A percentile compares a stretch with the other conserved stretches of the same genome.
These are phyloP conservation scores for Phasianus colchicus DNA, from an alignment of 2,113 vertebrate genomes.

Conservation along the genomic window DNA sequence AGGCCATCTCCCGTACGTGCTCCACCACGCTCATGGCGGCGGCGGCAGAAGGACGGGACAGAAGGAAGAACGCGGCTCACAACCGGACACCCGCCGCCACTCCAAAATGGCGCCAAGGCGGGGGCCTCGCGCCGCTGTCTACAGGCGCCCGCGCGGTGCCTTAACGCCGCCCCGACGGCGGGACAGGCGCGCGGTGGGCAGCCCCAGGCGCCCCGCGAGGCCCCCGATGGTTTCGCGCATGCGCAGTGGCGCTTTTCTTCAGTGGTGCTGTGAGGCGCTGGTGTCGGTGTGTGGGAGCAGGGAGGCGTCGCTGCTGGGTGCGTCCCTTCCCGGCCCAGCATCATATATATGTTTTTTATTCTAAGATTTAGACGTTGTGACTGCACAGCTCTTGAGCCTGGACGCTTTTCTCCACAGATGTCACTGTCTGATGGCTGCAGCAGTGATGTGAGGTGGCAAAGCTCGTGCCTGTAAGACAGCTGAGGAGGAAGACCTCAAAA, in stretches of 20 bases:
- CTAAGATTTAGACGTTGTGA: fast-evolving
- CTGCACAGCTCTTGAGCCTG: fast-evolving
- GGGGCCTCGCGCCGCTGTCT: background rate
- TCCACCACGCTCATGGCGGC: conserved; percentile 90
- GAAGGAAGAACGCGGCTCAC: background rate
- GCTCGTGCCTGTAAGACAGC: background rate
- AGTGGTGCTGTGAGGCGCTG: fast-evolving
- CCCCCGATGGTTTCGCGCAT: background rate
- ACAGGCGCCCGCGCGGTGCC: background rate
- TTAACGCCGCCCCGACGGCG: background rate
- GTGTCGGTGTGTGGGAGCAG: fast-evolving
- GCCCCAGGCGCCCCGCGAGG: background rate
- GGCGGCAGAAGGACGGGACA: background rate
- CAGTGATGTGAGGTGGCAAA: fast-evolving
- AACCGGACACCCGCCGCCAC: background rate
- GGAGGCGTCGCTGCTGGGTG: too few species aligned
- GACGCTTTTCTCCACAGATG: background rate
- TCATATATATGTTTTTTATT: fast-evolving
- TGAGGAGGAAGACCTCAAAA: background rate
- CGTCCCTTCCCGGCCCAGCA: fast-evolving
- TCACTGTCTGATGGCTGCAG: fast-evolving
- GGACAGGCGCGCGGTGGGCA: background rate
- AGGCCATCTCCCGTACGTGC: conserved; percentile 96
- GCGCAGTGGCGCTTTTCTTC: background rate
- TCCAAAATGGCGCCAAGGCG: conserved; percentile 74